Base-by-base conservation (phyloP, 2,113 vertebrate species). In the Rana temporaria region DNA sequence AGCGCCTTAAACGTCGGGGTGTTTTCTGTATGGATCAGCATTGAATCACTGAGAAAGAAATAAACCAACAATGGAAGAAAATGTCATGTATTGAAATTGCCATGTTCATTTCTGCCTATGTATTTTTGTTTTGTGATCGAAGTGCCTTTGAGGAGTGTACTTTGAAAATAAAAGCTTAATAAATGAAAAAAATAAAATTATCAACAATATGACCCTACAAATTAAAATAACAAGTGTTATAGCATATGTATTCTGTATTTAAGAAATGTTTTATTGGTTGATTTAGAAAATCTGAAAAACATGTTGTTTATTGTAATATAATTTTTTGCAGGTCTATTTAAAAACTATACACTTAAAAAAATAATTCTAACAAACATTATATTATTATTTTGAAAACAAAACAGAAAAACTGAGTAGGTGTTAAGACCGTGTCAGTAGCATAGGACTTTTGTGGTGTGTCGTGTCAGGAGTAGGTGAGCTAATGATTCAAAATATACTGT, bases 71-170 rank as follows among this genome's bases (percentile, higher is more conserved):
- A 67, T 53, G 53, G 57, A 56, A 68, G n/a, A 30, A 68, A 83
- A 67, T 76, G 71, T 75, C 22, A 83, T 83, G 81, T 83, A 60
- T 68, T 65, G 63, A 60, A 53, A 59, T 75, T 76, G 72, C 72
- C 63, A 68, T 83, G 64, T 76, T 83, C 63, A 76, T 83, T 83
- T 76, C 64, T 76, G 48, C 71, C 81, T 83, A 67, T 83, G 81
- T 83, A 83, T 68, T 76, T 83, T 83, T 83, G 81, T 83, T 83
- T 83, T 83, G 81, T 83, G 81, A 83, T 83, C 72, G 72, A 83
- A 83, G 81, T 83, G 81, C 81, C 81, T 83, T 83, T 83, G 72
- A 83, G 81, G 81, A 83, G 81, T 83, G 81, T 83, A 83, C 81
- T 83, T 83, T 83, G 81, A 83, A 83, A 83, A 76, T 83, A 75